These are phyloP conservation scores for Aquatica leii DNA, from an alignment of 2,888 invertebrate genomes.

Conservation along the genomic window DNA sequence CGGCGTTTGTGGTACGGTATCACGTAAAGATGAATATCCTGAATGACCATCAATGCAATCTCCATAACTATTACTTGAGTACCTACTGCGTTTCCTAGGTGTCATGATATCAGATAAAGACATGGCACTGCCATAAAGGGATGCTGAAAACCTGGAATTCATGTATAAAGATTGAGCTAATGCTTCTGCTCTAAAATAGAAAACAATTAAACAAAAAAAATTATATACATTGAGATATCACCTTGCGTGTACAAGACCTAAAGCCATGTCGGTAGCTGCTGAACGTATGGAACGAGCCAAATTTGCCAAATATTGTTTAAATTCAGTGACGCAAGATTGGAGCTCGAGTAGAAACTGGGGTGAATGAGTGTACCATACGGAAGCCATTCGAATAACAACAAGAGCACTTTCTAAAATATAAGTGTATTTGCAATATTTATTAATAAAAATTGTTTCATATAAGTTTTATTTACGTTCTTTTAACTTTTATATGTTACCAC, in stretches of 20 bases:
- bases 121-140: conserved; percentile 57
- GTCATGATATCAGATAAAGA: conserved; percentile 58
- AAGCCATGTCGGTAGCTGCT: conserved; percentile 94
- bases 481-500: no score
- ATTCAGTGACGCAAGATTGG: conserved; percentile 88
- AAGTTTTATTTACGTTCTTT: no score
- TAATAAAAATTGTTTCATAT: no score
- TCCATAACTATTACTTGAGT: conserved; percentile 50
- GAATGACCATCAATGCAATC: conserved; percentile 48
- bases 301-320: conserved; percentile 86
- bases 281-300: conserved; percentile 86
- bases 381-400: conserved; percentile 75
- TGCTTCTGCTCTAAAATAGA: conserved; percentile 62
- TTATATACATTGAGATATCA: conserved; percentile 22
- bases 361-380: conserved; percentile 94
- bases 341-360: conserved; percentile 86
- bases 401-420: conserved; percentile 53
- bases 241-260: conserved; percentile 83
- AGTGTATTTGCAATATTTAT: no score
- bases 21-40: conserved; percentile 55
- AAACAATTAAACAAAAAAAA: background rate
- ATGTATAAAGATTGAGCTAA: conserved; percentile 67
- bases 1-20: conserved; percentile 58
- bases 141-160: conserved; percentile 64
- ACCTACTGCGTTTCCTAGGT: conserved; percentile 62